These are phyloP conservation scores for Aradophagus sp. DNA, from an alignment of 1,140 invertebrate genomes.

Conservation along the genomic window DNA sequence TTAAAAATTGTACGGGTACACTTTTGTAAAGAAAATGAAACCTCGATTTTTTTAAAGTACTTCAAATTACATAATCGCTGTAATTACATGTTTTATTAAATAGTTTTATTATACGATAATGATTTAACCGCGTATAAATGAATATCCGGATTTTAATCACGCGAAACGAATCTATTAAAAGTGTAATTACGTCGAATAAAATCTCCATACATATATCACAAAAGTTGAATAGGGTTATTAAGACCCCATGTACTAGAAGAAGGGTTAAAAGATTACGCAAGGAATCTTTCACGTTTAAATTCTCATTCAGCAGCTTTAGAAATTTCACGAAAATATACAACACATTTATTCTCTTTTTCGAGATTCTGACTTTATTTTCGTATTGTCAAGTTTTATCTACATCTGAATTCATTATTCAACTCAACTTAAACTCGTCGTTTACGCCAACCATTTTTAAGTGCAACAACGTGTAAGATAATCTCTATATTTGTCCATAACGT, in stretches of 20 bases:
- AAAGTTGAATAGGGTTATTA: conserved; percentile 51
- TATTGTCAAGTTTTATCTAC: too few species aligned
- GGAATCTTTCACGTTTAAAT: conserved; percentile 18
- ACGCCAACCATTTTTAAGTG: conserved; percentile 4
- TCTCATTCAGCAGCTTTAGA: too few species aligned
- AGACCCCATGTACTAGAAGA: conserved; percentile 17
- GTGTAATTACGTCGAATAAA: conserved; percentile 39
- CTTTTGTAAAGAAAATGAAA: too few species aligned
- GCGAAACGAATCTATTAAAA: conserved; percentile 28
- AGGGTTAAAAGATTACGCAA: conserved; percentile 33
- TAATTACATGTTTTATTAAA: too few species aligned
- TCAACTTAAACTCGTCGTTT: too few species aligned
- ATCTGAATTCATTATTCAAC: too few species aligned
- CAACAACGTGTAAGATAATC: conserved; percentile 31
- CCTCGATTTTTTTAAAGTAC: too few species aligned
- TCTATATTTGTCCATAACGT: conserved; percentile 39
- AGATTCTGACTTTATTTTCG: too few species aligned
- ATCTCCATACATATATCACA: conserved; percentile 33
- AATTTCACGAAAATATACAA: too few species aligned
- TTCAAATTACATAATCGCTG: too few species aligned
- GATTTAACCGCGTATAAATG: conserved; percentile 7
- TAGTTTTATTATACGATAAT: conserved; percentile 1
- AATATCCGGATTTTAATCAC: conserved; percentile 22
- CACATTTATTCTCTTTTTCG: too few species aligned
- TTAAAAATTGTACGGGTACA: too few species aligned